A percentile compares a stretch with the other conserved stretches of the same genome.
Conservation (phyloP, 1,140 invertebrate species). For the Lycorma delicatula region DNA sequence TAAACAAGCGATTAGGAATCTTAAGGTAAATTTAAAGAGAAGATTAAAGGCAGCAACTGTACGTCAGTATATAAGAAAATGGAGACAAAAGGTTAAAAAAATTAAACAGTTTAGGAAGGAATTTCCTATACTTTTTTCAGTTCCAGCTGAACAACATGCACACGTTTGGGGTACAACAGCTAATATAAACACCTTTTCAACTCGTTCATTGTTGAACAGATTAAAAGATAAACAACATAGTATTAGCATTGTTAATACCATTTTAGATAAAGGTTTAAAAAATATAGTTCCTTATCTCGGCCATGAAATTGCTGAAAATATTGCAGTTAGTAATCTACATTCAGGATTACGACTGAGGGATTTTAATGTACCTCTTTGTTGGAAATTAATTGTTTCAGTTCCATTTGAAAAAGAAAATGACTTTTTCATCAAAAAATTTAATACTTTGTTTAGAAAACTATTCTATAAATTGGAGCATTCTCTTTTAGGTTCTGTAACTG, state of each 20-base stretch:
- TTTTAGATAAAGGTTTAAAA: slow-evolving; percentile 15
- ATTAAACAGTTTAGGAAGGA: slow-evolving; percentile 13
- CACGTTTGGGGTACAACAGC: slow-evolving; percentile 23
- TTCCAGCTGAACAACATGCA: slow-evolving; percentile 17
- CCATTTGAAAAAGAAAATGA: slow-evolving; percentile 14
- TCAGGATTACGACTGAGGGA: background rate
- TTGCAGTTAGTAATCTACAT: slow-evolving; percentile 1
- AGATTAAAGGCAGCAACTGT: slow-evolving; percentile 20
- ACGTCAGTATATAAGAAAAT: slow-evolving; percentile 18
- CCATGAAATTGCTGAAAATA: slow-evolving; percentile 7
- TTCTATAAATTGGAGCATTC: slow-evolving; percentile 9
- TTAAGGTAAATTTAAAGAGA: slow-evolving; percentile 19
- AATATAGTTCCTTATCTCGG: slow-evolving; percentile 12
- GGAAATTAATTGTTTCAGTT: slow-evolving; percentile 19
- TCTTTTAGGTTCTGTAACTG: slow-evolving; percentile 7
- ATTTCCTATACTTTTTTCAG: slow-evolving; percentile 3
- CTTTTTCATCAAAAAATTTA: slow-evolving; percentile 13
- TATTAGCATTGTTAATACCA: slow-evolving; percentile 3
- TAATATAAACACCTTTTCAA: background rate
- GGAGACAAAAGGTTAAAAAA: slow-evolving; percentile 21
- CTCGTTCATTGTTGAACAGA: slow-evolving; percentile 4
- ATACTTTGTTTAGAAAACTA: slow-evolving; percentile 15
- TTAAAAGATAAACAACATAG: slow-evolving; percentile 15
- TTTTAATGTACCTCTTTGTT: slow-evolving; percentile 1
- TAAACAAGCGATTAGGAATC: too few relatives aligned